These are phyloP conservation scores for Orcinus orca DNA, from an alignment of 2,113 vertebrate species.

Conservation along the genomic window DNA sequence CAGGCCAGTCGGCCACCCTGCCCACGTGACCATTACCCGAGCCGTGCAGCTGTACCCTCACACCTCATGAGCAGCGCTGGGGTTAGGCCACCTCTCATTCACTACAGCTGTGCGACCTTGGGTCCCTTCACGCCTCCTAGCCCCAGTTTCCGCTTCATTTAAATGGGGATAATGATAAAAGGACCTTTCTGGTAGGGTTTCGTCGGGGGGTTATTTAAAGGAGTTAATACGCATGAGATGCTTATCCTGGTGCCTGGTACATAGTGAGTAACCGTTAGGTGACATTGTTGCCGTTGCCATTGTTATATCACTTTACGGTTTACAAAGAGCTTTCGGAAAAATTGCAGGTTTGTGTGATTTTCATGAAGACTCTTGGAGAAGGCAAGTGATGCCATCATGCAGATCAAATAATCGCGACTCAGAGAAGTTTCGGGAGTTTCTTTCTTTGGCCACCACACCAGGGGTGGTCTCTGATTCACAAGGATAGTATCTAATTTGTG, in stretches of 20 bases:
- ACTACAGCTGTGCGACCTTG: not conserved
- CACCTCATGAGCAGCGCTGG: not conserved
- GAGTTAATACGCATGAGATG: not conserved
- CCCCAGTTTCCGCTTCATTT: not conserved
- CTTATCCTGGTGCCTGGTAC: too few species aligned
- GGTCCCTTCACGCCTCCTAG: not conserved
- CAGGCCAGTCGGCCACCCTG: not conserved
- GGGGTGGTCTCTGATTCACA: not conserved
- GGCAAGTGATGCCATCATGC: not conserved
- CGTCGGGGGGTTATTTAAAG: not conserved
- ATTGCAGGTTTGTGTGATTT: not conserved
- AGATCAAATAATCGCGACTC: not conserved
- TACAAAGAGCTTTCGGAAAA: not conserved
- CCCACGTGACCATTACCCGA: rapidly evolving
- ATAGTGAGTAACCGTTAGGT: too few species aligned
- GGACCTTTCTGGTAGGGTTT: not conserved
- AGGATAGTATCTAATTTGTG: not conserved
- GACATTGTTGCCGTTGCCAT: rapidly evolving
- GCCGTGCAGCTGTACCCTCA: rapidly evolving
- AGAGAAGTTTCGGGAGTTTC: not conserved
- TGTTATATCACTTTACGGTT: not conserved
- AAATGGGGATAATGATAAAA: not conserved
- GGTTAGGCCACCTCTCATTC: not conserved
- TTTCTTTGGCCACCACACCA: not conserved
- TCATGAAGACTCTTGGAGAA: not conserved